Base-by-base conservation (phyloP, 2,797 vertebrate species). In the Lacerta bilineata region DNA sequence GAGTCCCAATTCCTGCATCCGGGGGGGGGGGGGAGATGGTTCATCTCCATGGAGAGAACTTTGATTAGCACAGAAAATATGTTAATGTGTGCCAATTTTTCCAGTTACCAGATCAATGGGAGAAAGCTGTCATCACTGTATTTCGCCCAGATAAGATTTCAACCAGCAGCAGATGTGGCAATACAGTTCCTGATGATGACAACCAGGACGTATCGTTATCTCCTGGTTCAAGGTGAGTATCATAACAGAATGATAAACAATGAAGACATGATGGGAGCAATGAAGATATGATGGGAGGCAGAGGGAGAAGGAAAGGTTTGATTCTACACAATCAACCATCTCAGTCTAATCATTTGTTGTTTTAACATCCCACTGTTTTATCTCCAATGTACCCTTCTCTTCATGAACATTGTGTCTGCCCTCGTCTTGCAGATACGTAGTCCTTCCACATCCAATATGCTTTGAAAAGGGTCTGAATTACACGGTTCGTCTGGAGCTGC, bases 61-160 rank as follows among this genome's bases (percentile, higher is more conserved):
- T 68, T 39, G 78, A 61, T 11, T 43, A 55, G 8, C 20, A 17
- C 46, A 66, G 20, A 55, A 55, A 55, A 27, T 36, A 18, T 64
- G 18, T 25, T 86, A 25, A 76, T 81, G 15, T 4, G 87, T 39
- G 90, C 68, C 8, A 78, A 39, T 66, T 8, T 84, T 78, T 78
- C 13, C 90, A 99, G 99, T 95, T 99, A 87, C 99, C 99, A 0
- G 98, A 99, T 93, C 98, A 98, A 92, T 99, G 99, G 99, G 99
- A 99, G 94, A 98, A 99, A 95, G 98, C 98, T 91, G 95, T 98
- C 93, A 96, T 99, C 96, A 98, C 92, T 0, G 94, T 99, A 84
- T 97, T 97, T 0, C 97, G 99, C 59, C 98, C 98, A 1, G 97
- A 96, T 76, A 97, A 94, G 92, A 99, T 99, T 95, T 96, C 93